Percentiles rank a stretch among this genome's conserved stretches.
These are phyloP conservation scores for Coptodon bakossiorum DNA, from an alignment of 2,113 vertebrate genomes.

Conservation along the genomic window DNA sequence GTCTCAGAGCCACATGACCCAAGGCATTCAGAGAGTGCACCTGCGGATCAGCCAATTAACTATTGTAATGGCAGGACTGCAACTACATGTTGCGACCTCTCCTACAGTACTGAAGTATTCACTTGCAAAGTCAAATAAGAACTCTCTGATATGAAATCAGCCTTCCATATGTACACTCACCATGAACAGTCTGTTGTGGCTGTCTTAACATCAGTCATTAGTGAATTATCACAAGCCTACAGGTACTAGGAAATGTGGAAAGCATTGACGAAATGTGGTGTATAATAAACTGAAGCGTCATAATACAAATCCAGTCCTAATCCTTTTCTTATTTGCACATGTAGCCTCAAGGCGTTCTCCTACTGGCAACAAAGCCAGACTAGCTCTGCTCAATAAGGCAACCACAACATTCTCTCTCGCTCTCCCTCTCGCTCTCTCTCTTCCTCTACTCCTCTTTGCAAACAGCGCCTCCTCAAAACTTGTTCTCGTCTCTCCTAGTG, in stretches of 20 bases:
- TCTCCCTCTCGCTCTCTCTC: neutral
- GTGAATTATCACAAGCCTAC: neutral
- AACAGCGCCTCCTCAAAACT: slow-evolving; percentile 60
- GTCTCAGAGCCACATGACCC: neutral
- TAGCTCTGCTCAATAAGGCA: slow-evolving; percentile 10
- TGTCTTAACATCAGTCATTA: slow-evolving; percentile 3
- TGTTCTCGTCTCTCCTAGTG: slow-evolving; percentile 31
- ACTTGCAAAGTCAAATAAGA: slow-evolving; percentile 9
- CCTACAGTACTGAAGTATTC: neutral
- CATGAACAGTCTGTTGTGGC: neutral
- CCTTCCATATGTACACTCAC: neutral
- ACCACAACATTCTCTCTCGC: neutral
- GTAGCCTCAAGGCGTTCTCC: slow-evolving; percentile 9
- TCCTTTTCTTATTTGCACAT: slow-evolving; percentile 21
- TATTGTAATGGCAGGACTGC: neutral
- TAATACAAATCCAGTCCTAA: slow-evolving; percentile 10
- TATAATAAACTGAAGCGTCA: neutral
- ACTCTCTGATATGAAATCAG: neutral
- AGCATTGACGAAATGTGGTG: slow-evolving; percentile 7
- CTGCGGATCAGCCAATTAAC: slow-evolving; percentile 24
- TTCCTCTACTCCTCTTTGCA: slow-evolving; percentile 53
- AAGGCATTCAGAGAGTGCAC: slow-evolving; percentile 33
- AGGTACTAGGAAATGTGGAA: neutral
- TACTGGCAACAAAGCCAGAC: slow-evolving; percentile 9
- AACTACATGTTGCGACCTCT: slow-evolving; percentile 21